Percentiles rank a stretch among this genome's conserved stretches.
These are phyloP conservation scores for Orthosia gothica DNA, from an alignment of 2,888 invertebrate genomes.

Conservation along the genomic window DNA sequence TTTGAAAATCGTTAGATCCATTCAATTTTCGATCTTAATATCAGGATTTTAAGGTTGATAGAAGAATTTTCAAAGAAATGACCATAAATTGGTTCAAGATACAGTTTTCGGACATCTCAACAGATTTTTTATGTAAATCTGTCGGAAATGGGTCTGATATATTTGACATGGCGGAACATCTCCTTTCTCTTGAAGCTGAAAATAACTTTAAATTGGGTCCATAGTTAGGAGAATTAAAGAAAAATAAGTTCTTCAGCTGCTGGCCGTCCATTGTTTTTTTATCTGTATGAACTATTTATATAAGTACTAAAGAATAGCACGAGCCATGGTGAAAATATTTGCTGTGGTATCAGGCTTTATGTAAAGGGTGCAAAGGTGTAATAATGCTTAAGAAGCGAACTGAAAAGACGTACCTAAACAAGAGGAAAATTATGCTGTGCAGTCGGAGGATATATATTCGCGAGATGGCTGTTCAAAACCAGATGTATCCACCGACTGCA, in stretches of 20 bases:
- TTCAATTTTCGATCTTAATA: conserved; percentile 29
- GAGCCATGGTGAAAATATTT: not conserved
- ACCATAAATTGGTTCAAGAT: conserved; percentile 36
- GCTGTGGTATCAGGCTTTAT: too few relatives aligned
- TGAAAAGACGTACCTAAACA: too few relatives aligned
- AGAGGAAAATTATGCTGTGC: too few relatives aligned
- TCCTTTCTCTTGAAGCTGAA: conserved; percentile 48
- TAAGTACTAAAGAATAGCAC: too few relatives aligned
- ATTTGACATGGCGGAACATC: conserved; percentile 60
- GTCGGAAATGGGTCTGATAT: conserved; percentile 59
- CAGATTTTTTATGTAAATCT: conserved; percentile 53
- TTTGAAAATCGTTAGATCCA: conserved; percentile 3
- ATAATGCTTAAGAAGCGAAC: too few relatives aligned
- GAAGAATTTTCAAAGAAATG: not conserved
- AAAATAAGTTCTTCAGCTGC: conserved; percentile 38
- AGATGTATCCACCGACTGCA: too few relatives aligned
- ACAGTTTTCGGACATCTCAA: conserved; percentile 36
- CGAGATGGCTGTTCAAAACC: too few relatives aligned
- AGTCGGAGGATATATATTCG: too few relatives aligned
- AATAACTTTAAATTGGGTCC: conserved; percentile 27
- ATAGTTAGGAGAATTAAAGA: not conserved
- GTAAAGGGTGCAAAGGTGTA: too few relatives aligned
- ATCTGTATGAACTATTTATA: not conserved
- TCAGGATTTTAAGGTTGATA: not conserved
- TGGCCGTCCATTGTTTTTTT: not conserved